These are phyloP conservation scores for Oncopeltus fasciatus DNA, from an alignment of 1,140 invertebrate genomes.

Conservation along the genomic window DNA sequence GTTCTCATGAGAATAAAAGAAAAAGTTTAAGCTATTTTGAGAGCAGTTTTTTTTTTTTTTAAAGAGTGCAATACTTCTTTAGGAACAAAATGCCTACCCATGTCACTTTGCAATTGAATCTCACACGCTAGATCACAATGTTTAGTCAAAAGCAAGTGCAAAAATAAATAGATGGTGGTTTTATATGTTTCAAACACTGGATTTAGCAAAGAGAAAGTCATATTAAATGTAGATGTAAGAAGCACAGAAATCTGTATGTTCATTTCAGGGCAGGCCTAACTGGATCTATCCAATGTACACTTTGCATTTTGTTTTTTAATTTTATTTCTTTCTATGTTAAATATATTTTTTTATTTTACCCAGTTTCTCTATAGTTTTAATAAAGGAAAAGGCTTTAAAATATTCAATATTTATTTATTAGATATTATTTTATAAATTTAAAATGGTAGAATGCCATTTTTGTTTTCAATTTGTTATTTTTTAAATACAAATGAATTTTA, in stretches of 20 bases:
- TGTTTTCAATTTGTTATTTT: not conserved
- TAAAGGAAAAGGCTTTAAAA: conserved; percentile 12
- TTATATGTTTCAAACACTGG: not conserved
- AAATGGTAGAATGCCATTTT: not conserved
- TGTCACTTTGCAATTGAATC: not conserved
- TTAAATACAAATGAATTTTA: conserved; percentile 8
- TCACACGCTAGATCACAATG: not conserved
- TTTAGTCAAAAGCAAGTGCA: not conserved
- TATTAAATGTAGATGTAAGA: not conserved
- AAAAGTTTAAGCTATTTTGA: too few species aligned
- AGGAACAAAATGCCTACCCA: not conserved
- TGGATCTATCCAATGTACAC: not conserved
- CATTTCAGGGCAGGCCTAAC: conserved; percentile 6
- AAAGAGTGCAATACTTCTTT: not conserved
- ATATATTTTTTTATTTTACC: not conserved
- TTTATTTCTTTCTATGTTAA: not conserved
- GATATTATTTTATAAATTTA: not conserved
- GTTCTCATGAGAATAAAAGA: too few species aligned
- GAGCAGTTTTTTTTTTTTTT: too few species aligned
- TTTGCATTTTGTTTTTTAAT: not conserved
- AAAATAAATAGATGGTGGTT: not conserved
- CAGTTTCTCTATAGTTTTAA: conserved; percentile 1
- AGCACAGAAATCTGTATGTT: not conserved
- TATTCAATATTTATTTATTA: conserved; percentile 10
- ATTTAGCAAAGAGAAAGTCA: not conserved